Base-by-base conservation (phyloP, 2,888 invertebrate species). In the Busseola fusca region DNA sequence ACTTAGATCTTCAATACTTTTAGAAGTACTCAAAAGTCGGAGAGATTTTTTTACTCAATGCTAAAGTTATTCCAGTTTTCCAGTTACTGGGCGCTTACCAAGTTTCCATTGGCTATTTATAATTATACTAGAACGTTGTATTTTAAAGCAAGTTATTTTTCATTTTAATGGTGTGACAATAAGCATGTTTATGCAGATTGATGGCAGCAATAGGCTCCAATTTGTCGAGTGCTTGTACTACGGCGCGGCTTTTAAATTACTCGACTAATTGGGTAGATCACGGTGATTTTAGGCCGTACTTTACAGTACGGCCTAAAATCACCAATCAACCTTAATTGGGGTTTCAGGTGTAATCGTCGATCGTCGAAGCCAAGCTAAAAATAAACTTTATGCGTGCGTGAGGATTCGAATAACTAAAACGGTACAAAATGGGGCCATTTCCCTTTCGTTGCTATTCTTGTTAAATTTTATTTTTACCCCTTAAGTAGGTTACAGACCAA, bases 351-450 rank as follows among this genome's bases (percentile, higher is more conserved):
- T 93, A 91, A 93, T 92, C 90, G 90, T 82, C 89, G 91, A 94
- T 94, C 90, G 90, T 88, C 87, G 91, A 87, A 88, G 84, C 84
- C 82, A 72, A 84, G 88, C 94, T 91, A 93, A 94, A 94, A 95
- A 95, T 94, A 93, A 91, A 91, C 88, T 92, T 93, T 92, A 92
- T 87, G 89, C 90, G 92, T 94, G 95, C 93, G 93, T 93, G 92
- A 91, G 89, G 91, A 89, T 91, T 88, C 89, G 81, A 91, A 92
- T 91, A 91, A 90, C 90, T 89, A 87, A 86, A 91, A 89, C 88
- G 86, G 89, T 86, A 85, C 84, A 81, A 86, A 93, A 93, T 91
- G 93, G 87, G 95, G 94, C 92, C 93, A 91, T 94, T 94, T 94
- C 93, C 94, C 94, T 93, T 92, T 92, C 89, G 87, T 77, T 84